Conservation (phyloP, 2,888 invertebrate species). For the Lycia hirtaria region DNA sequence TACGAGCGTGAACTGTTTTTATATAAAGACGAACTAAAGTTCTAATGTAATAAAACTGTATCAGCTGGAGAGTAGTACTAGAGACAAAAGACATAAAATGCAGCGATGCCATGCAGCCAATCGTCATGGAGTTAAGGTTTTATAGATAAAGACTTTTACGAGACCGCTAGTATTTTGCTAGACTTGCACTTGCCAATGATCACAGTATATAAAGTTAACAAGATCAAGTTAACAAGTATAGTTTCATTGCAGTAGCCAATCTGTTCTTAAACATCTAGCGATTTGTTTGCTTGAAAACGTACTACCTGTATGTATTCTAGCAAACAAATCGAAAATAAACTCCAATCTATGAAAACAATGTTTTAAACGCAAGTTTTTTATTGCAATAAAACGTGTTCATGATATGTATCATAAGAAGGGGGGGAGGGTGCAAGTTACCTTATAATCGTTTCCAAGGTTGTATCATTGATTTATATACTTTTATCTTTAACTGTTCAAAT, state of each 20-base stretch:
- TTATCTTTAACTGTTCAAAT: too few relatives aligned
- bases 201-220: too few relatives aligned
- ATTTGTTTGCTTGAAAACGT: too few relatives aligned
- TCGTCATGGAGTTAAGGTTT: slow-evolving; percentile 10
- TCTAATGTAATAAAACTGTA: neutral
- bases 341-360: too few relatives aligned
- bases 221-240: neutral
- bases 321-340: too few relatives aligned
- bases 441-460: too few relatives aligned
- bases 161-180: neutral
- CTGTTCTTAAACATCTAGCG: neutral
- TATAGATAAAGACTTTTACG: slow-evolving; percentile 3
- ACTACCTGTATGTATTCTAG: too few relatives aligned
- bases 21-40: neutral
- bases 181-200: slow-evolving; percentile 7
- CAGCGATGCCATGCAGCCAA: slow-evolving; percentile 13
- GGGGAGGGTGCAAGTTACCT: too few relatives aligned
- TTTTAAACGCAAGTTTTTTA: too few relatives aligned
- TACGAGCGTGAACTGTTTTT: neutral
- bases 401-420: too few relatives aligned
- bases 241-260: neutral
- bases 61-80: slow-evolving; percentile 1
- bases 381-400: too few relatives aligned
- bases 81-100: slow-evolving; percentile 21
- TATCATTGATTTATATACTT: too few relatives aligned